Percentiles rank a stretch among this genome's conserved stretches.
Evolutionary conservation across 2,888 invertebrate genomes (phyloP).

Genomic region (Junonia oenone): DNA sequence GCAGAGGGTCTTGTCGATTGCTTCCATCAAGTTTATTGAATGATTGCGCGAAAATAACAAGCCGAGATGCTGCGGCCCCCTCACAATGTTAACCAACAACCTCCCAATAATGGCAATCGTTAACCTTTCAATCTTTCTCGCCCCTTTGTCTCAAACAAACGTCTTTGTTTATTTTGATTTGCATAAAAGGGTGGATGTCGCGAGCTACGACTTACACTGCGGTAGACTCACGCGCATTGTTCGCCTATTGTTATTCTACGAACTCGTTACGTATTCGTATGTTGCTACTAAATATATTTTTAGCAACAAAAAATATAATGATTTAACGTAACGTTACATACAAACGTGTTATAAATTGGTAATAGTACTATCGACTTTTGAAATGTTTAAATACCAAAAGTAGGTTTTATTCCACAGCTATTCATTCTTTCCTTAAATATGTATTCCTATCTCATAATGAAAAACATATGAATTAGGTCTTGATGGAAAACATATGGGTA

Average conservation of each 20-base stretch:
- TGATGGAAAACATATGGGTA: neutral
- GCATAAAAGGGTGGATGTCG: slow-evolving; percentile 28
- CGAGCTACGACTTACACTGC: slow-evolving; percentile 8
- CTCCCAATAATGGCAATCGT: slow-evolving; percentile 55
- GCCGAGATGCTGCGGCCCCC: slow-evolving; percentile 61
- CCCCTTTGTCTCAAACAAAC: slow-evolving; percentile 29
- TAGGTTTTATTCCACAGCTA: neutral
- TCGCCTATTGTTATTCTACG: slow-evolving; percentile 20
- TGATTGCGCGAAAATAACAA: slow-evolving; percentile 76
- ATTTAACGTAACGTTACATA: neutral
- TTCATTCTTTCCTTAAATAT: neutral
- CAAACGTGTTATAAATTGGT: neutral
- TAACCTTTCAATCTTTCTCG: slow-evolving; percentile 52
- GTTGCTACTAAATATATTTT: neutral
- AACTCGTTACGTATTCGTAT: neutral
- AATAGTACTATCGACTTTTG: neutral
- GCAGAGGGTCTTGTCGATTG: slow-evolving; percentile 73
- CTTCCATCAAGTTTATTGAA: slow-evolving; percentile 74
- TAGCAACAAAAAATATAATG: neutral
- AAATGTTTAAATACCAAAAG: neutral
- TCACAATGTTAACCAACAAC: slow-evolving; percentile 50
- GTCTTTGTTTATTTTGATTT: slow-evolving; percentile 22
- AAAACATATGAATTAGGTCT: neutral
- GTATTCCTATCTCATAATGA: neutral
- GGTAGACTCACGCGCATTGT: slow-evolving; percentile 22